phyloP scores from a whole-genome alignment of 2,113 vertebrate species.

The Oncorhynchus mykiss region DNA sequence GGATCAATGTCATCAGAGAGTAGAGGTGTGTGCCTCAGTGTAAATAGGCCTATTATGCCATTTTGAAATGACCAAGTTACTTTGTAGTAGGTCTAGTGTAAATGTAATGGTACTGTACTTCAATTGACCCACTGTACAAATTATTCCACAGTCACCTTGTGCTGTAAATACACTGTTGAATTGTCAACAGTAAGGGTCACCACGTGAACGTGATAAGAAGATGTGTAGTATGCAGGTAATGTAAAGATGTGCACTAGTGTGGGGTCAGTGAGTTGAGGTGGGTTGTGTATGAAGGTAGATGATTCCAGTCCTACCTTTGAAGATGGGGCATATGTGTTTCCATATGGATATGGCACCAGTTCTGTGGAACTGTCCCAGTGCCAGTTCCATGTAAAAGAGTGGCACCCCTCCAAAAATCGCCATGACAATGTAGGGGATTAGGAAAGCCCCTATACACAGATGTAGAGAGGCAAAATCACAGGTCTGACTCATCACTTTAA shows the following conservation, averaged over 20 bases:
- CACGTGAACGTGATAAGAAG: not conserved
- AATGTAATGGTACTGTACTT: not conserved
- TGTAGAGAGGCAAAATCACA: not conserved
- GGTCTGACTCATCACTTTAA: not conserved
- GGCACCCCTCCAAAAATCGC: slow-evolving; percentile 89
- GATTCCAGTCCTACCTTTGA: slow-evolving; percentile 78
- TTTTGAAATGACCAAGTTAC: not conserved
- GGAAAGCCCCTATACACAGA: slow-evolving; percentile 82
- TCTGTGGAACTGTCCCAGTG: slow-evolving; percentile 88
- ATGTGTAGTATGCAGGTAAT: not conserved
- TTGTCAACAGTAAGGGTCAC: not conserved
- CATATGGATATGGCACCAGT: slow-evolving; percentile 90
- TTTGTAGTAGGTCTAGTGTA: not conserved
- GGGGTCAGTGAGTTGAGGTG: not conserved
- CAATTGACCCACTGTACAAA: not conserved
- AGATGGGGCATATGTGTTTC: slow-evolving; percentile 91
- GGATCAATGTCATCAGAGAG: not conserved
- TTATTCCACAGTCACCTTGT: not conserved
- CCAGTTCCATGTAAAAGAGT: slow-evolving; percentile 94
- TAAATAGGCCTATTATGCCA: not conserved
- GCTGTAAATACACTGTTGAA: not conserved
- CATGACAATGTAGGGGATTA: slow-evolving; percentile 90
- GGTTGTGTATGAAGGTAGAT: not conserved
- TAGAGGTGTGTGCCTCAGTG: not conserved
- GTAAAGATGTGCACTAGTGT: not conserved